These are phyloP conservation scores for Coregonus suidteri DNA, from an alignment of 2,797 vertebrate species.

Conservation along the genomic window DNA sequence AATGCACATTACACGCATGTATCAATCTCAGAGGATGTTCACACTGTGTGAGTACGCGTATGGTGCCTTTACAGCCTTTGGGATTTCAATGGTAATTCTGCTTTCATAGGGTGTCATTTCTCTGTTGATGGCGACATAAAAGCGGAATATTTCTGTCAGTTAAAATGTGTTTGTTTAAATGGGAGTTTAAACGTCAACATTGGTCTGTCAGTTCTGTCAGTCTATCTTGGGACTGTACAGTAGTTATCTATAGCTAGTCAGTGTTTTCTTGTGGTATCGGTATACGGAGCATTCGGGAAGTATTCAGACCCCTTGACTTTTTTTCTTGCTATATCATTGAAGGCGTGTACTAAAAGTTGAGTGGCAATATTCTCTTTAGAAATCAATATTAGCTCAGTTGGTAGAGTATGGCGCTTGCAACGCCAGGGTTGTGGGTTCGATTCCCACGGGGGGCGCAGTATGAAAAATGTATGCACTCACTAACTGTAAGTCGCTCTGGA, in stretches of 20 bases:
- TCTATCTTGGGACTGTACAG: background rate
- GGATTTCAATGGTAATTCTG: background rate
- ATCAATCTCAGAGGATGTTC: slow-evolving; percentile 3
- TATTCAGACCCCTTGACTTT: background rate
- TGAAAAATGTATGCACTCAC: too few species aligned
- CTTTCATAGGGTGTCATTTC: slow-evolving; percentile 10
- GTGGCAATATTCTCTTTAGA: too few species aligned
- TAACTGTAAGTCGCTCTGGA: too few species aligned
- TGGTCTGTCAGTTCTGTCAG: background rate
- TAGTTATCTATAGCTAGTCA: background rate
- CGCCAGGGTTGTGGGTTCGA: too few species aligned
- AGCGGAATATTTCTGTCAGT: slow-evolving; percentile 35
- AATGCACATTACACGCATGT: slow-evolving; percentile 32
- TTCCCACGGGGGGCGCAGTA: too few species aligned
- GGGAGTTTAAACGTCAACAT: background rate
- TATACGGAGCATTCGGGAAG: slow-evolving; percentile 8
- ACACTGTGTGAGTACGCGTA: background rate
- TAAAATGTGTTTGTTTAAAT: slow-evolving; percentile 8
- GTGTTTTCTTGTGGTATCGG: slow-evolving; percentile 37
- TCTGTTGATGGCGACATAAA: slow-evolving; percentile 33
- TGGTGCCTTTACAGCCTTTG: background rate
- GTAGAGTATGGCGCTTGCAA: too few species aligned
- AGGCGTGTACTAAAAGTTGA: too few species aligned
- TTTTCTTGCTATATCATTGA: too few species aligned
- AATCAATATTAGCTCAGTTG: too few species aligned